Base-by-base conservation (phyloP, 2,888 invertebrate species). In the Sinodicranocentrus sp. region DNA sequence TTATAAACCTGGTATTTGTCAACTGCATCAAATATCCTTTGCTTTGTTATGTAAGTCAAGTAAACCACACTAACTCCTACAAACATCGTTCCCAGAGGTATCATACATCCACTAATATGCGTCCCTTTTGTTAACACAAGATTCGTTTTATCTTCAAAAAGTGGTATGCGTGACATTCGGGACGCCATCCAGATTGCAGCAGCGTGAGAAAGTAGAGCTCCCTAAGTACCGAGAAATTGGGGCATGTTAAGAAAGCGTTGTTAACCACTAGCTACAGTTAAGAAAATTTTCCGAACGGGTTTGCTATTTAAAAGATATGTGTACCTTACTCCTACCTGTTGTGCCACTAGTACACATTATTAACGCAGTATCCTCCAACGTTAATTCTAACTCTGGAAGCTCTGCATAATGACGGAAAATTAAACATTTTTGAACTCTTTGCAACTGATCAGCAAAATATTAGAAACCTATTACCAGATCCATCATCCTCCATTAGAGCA, bases 281-380 rank as follows among this genome's bases (percentile, higher is more conserved):
- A n/a, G n/a, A n/a, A n/a, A n/a, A n/a, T n/a, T n/a, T n/a, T n/a
- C n/a, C n/a, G n/a, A n/a, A n/a, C n/a, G n/a, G n/a, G n/a, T n/a
- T n/a, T n/a, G n/a, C n/a, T n/a, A n/a, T n/a, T n/a, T n/a, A n/a
- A n/a, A n/a, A n/a, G n/a, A n/a, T n/a, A n/a, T n/a, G n/a, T 8
- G 6, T 19, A 65, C 76, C 54, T 80, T 84, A 19, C 59, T 75
- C 13, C 8, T 28, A 10, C 86, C 87, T 0, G 87, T 88, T 0
- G 87, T 88, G 19, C 87, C 88, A 75, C 87, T 87, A n/a, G 88
- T 88, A 23, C 85, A 82, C 61, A 87, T 73, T 28, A 88, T 86
- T 0, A 88, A 6, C 0, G 87, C 86, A 0, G 82, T 21, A 26
- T 86, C 86, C 6, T 85, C 77, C 21, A 39, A 19, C 6, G 61